These are phyloP conservation scores for Semicossyphus pulcher DNA, from an alignment of 2,113 vertebrate species.

Conservation along the genomic window DNA sequence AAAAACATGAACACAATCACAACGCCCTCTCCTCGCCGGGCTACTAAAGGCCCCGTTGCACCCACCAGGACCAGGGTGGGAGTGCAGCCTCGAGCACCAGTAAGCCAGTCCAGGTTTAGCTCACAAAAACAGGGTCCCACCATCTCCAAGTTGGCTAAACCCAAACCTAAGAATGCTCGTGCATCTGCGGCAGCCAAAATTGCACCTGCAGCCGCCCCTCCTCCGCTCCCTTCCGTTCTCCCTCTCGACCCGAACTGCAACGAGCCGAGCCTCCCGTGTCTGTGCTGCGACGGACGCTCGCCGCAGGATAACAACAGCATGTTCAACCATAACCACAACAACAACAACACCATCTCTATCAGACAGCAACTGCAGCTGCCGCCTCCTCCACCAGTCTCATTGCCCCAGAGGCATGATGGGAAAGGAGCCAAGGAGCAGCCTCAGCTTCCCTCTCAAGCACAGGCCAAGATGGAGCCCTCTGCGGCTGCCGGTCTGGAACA, in stretches of 20 bases:
- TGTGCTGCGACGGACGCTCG: slow-evolving; percentile 88
- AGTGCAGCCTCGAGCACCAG: slow-evolving; percentile 67
- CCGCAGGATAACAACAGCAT: slow-evolving; percentile 82
- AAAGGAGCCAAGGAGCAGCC: slow-evolving; percentile 48
- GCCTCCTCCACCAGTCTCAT: slow-evolving; percentile 52
- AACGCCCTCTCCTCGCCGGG: slow-evolving; percentile 70
- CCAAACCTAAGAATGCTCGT: slow-evolving; percentile 74
- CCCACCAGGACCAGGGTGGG: slow-evolving; percentile 68
- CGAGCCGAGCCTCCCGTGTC: slow-evolving; percentile 89
- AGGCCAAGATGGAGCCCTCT: slow-evolving; percentile 49
- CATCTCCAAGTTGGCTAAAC: slow-evolving; percentile 61
- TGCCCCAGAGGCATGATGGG: slow-evolving; percentile 68
- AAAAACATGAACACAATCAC: slow-evolving; percentile 84
- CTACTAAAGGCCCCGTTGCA: slow-evolving; percentile 67
- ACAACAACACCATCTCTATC: slow-evolving; percentile 83
- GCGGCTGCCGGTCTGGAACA: slow-evolving; percentile 51
- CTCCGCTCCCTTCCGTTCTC: slow-evolving; percentile 57
- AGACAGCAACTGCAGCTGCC: slow-evolving; percentile 79
- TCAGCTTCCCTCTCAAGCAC: slow-evolving; percentile 29
- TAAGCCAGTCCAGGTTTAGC: slow-evolving; percentile 66
- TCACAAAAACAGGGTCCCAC: slow-evolving; percentile 66
- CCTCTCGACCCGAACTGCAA: slow-evolving; percentile 94
- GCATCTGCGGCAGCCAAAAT: slow-evolving; percentile 28
- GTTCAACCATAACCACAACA: slow-evolving; percentile 87
- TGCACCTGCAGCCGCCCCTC: slow-evolving; percentile 50